Conservation (phyloP, 2,797 vertebrate species). For the Peromyscus nudipes region DNA sequence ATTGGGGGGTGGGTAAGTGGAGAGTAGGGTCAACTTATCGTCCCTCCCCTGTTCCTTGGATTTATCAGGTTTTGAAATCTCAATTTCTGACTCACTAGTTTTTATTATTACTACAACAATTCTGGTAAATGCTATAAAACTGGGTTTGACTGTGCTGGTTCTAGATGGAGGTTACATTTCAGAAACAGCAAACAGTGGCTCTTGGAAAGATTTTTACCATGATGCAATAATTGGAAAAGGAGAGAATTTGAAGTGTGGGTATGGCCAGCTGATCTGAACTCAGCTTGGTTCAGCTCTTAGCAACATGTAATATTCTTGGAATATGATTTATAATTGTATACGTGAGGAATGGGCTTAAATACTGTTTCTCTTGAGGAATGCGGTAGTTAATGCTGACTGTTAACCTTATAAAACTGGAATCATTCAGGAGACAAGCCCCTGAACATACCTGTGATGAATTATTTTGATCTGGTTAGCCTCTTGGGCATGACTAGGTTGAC, state of each 20-base stretch:
- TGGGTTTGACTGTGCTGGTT: neutral
- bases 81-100: neutral
- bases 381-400: neutral
- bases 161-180: neutral
- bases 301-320: neutral
- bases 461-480: neutral
- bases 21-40: neutral
- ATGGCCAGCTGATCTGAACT: neutral
- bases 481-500: neutral
- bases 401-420: neutral
- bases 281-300: neutral
- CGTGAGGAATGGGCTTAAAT: neutral
- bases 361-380: neutral
- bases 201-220: neutral
- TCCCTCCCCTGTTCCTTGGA: neutral
- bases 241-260: too few species aligned
- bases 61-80: neutral
- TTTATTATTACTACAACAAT: neutral
- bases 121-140: neutral
- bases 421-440: neutral
- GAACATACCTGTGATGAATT: neutral
- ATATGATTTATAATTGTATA: neutral
- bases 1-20: neutral
- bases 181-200: neutral
- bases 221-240: too few species aligned